phyloP scores from a whole-genome alignment of 92 coral and sea anemone genomes.

The Epizoanthus scotinus region DNA sequence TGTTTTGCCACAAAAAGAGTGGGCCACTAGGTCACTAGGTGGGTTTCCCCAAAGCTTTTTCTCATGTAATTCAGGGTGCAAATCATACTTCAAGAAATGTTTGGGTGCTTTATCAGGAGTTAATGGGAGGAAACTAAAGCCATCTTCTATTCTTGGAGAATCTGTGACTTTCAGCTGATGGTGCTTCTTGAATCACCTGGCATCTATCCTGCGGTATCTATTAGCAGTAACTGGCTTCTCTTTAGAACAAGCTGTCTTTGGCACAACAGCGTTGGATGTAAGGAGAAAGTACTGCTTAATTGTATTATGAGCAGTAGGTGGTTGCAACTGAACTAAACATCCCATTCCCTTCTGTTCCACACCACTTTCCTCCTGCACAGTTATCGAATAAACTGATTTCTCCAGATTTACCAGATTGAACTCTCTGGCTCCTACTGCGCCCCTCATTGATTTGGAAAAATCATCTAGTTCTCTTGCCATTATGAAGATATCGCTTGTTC shows the following conservation, averaged over 20 bases:
- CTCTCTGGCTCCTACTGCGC: not conserved
- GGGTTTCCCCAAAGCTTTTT: not conserved
- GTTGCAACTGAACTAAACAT: not conserved
- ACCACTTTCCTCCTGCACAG: not conserved
- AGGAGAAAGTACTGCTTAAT: not conserved
- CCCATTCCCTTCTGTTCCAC: constrained; percentile 6
- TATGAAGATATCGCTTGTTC: too few species aligned
- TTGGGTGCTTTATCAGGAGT: not conserved
- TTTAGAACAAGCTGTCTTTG: not conserved
- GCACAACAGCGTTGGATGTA: not conserved
- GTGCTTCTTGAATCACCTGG: not conserved
- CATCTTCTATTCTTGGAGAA: not conserved
- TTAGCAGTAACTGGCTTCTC: not conserved
- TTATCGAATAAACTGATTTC: constrained; percentile 3
- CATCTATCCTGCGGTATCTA: constrained; percentile 13
- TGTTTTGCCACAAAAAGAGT: not conserved
- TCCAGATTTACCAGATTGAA: not conserved
- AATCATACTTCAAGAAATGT: not conserved
- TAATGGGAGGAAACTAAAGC: not conserved
- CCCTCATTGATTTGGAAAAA: not conserved
- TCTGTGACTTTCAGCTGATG: not conserved
- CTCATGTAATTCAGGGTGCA: not conserved
- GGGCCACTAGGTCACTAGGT: not conserved
- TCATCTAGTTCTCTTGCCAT: too few species aligned
- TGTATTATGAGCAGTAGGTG: too few species aligned